These are phyloP conservation scores for Oncorhynchus mykiss DNA, from an alignment of 2,113 vertebrate species.

Conservation along the genomic window DNA sequence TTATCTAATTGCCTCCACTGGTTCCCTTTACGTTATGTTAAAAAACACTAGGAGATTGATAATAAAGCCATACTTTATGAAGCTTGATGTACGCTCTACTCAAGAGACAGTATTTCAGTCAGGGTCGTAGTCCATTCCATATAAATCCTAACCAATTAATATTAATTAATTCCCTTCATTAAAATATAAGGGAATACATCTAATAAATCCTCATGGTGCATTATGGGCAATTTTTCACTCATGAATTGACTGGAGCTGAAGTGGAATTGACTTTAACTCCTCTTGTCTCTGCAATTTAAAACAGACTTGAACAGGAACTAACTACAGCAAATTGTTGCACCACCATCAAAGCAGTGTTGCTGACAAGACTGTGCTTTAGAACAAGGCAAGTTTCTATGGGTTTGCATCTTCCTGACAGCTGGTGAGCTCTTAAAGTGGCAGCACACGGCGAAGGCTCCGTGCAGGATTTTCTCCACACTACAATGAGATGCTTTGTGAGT, in stretches of 20 bases:
- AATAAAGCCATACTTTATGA: background rate
- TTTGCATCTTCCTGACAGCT: too few species aligned
- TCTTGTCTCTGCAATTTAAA: background rate
- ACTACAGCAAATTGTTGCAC: background rate
- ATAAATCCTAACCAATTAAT: background rate
- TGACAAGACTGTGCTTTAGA: slow-evolving; percentile 27
- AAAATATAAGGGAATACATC: background rate
- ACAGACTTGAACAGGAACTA: background rate
- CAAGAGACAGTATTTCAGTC: background rate
- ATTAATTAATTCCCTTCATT: background rate
- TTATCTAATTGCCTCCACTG: slow-evolving; percentile 29
- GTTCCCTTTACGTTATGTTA: background rate
- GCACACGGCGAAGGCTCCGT: too few species aligned
- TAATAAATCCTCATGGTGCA: background rate
- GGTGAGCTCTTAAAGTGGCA: too few species aligned
- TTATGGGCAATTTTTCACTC: background rate
- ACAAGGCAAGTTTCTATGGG: background rate
- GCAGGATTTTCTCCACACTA: background rate
- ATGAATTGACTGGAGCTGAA: background rate
- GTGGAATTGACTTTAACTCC: slow-evolving; percentile 2
- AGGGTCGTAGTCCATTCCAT: background rate
- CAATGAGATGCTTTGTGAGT: slow-evolving; percentile 4
- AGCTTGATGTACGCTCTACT: background rate
- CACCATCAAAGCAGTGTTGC: background rate
- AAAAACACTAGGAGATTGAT: background rate